phyloP scores from a whole-genome alignment of 2,888 invertebrate genomes.

The Nezara viridula region DNA sequence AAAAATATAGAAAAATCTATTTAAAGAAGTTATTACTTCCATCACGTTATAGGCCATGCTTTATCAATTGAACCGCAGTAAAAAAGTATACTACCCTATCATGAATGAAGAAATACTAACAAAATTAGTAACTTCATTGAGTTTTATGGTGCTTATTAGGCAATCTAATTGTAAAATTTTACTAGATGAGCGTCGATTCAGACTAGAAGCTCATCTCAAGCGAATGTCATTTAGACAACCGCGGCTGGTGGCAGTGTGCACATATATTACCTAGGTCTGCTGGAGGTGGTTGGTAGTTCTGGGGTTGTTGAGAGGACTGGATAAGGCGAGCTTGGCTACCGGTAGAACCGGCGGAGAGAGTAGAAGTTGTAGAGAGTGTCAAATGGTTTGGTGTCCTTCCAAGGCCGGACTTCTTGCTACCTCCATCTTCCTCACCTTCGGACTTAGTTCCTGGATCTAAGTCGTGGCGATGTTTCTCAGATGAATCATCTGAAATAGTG shows the following conservation, averaged over 20 bases:
- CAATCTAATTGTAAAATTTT: conserved; percentile 6
- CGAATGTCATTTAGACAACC: conserved; percentile 64
- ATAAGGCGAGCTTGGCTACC: conserved; percentile 93
- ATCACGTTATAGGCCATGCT: not conserved
- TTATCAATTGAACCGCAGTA: not conserved
- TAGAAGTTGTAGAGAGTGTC: conserved; percentile 93
- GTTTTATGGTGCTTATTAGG: conserved; percentile 19
- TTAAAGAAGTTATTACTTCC: too few relatives aligned
- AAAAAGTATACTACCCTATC: not conserved
- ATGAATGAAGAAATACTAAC: not conserved
- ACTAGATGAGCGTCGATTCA: conserved; percentile 63
- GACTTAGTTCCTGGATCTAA: conserved; percentile 83
- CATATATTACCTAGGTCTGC: conserved; percentile 77
- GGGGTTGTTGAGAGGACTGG: conserved; percentile 93
- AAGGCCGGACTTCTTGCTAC: conserved; percentile 74
- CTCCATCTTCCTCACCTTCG: conserved; percentile 84
- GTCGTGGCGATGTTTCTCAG: conserved; percentile 66
- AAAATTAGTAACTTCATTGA: not conserved
- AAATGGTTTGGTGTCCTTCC: conserved; percentile 95
- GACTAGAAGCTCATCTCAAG: conserved; percentile 66
- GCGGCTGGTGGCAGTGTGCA: conserved; percentile 67
- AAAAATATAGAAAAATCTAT: too few relatives aligned
- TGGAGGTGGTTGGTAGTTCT: conserved; percentile 90
- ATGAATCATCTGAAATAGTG: conserved; percentile 61
- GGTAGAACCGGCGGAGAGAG: conserved; percentile 92